Base-by-base conservation (phyloP, 2,113 vertebrate genomes). In the Seriola quinqueradiata region DNA sequence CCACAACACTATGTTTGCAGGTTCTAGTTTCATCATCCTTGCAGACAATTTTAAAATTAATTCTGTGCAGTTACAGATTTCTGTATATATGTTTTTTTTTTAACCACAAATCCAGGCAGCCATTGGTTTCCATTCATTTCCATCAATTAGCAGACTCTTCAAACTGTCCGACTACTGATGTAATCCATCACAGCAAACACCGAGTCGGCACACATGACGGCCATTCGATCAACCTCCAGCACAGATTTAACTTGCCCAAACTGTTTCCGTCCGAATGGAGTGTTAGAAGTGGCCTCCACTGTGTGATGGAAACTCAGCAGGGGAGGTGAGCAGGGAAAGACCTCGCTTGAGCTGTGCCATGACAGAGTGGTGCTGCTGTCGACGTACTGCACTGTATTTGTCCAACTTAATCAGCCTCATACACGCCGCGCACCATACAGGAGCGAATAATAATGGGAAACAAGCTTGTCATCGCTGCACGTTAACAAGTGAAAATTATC, bases 361-460 rank as follows among this genome's bases (percentile, higher is more conserved):
- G 78, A 74, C 81, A 76, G 77, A 73, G 78, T 68, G 79, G 66
- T 68, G 77, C 85, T 72, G 73, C 83, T 83, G 88, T 91, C 85
- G 89, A 86, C 81, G 71, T 66, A 82, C 55, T 77, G 66, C 67
- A 40, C 71, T 25, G 38, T 55, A 69, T 73, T 77, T 42, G 82
- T 87, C 71, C 76, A 79, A 76, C 42, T 70, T 38, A 84, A 90
- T 90, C 81, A 90, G 72, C 82, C 65, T 91, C 77, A 80, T 46
- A 38, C 50, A 52, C 59, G 60, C 17, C 38, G 32, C 68, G 61
- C 28, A 72, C 19, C 64, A 73, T 3, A 69, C 63, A 52, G 77
- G 42, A 76, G 42, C 52, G 67, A 84, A 87, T 65, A 74, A 71
- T 68, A 73, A 89, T 46, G 68, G 77, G 36, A 68, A 84, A 82